Conservation (phyloP, 2,113 vertebrate species). For the Willisornis vidua region DNA sequence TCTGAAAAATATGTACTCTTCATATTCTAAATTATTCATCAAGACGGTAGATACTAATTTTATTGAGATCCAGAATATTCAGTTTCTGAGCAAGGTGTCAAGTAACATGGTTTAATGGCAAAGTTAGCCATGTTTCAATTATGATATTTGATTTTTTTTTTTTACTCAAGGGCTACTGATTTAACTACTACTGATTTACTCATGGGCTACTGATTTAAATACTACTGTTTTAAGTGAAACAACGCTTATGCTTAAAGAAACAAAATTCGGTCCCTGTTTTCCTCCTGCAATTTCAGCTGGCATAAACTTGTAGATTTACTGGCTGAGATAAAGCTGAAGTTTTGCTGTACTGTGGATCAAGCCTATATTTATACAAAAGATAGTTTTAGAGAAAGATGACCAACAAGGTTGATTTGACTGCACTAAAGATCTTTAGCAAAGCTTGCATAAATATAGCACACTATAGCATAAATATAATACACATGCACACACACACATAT, state of each 20-base stretch:
- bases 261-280: neutral
- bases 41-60: neutral
- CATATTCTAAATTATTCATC: neutral
- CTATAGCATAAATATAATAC: neutral
- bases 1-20: neutral
- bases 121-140: neutral
- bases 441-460: neutral
- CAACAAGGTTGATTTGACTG: neutral
- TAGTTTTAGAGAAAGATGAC: neutral
- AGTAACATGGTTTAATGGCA: neutral
- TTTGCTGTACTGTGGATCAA: neutral
- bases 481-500: neutral
- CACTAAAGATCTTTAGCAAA: neutral
- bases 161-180: neutral
- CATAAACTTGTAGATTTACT: neutral
- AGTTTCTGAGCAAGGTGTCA: neutral
- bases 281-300: neutral
- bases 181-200: neutral
- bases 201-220: neutral
- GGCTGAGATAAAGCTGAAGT: neutral
- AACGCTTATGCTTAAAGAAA: neutral
- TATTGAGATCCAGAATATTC: neutral
- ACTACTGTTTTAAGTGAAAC: neutral
- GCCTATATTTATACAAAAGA: neutral
- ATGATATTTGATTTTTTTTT: neutral